Evolutionary conservation across 2,113 vertebrate species (phyloP).

Genomic region (Dasyprocta punctata): DNA sequence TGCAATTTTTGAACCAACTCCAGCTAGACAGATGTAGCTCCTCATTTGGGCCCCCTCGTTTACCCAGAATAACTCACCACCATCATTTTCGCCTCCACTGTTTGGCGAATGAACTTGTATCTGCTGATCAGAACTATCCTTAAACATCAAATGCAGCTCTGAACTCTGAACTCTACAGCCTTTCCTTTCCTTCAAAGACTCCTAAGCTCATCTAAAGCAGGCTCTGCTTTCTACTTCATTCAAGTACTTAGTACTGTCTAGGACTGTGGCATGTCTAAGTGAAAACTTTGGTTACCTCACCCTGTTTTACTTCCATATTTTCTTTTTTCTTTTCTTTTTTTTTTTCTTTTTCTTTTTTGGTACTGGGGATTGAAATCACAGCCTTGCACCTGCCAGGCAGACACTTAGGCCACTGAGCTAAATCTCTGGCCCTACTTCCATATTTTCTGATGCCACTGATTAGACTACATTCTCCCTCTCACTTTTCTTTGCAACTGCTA

Average conservation of each 20-base stretch:
- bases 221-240: neutral
- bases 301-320: neutral
- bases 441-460: neutral
- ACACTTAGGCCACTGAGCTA: no score
- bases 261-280: neutral
- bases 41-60: slow-evolving; percentile 13
- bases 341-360: no score
- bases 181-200: neutral
- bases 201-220: neutral
- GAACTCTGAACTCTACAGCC: neutral
- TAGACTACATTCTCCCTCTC: neutral
- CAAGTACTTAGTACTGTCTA: neutral
- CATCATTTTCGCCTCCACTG: neutral
- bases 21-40: slow-evolving; percentile 55
- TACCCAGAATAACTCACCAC: slow-evolving; percentile 43
- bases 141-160: neutral
- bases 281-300: neutral
- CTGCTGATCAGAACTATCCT: neutral
- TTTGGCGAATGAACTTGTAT: neutral
- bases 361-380: no score
- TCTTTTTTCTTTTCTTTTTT: no score
- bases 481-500: neutral
- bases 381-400: no score
- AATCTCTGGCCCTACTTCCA: no score
- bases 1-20: slow-evolving; percentile 60